Conservation (phyloP, 2,113 vertebrate genomes). For the Columba livia region DNA sequence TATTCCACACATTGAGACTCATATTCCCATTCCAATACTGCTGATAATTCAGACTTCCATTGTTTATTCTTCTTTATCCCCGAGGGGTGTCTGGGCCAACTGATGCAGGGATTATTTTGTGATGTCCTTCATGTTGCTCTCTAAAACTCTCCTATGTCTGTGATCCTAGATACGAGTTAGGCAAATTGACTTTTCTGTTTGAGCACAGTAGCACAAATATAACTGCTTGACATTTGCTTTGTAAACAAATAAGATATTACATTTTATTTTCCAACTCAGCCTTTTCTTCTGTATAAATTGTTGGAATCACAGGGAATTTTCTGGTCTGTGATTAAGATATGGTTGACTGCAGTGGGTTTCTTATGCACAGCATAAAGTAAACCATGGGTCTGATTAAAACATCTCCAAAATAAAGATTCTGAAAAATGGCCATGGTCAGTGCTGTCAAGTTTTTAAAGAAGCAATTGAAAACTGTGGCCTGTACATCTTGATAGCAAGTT, state of each 20-base stretch:
- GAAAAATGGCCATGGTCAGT: not conserved
- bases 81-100: not conserved
- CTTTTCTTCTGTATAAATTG: not conserved
- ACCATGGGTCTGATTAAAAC: not conserved
- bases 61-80: not conserved
- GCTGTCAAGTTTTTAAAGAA: not conserved
- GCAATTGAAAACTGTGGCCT: not conserved
- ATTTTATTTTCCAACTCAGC: not conserved
- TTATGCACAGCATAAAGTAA: not conserved
- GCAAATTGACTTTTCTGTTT: not conserved
- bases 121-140: not conserved
- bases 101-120: not conserved
- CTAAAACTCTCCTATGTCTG: not conserved
- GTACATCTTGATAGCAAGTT: not conserved
- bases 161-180: not conserved
- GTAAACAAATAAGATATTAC: not conserved
- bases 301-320: not conserved
- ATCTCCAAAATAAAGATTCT: not conserved
- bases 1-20: not conserved
- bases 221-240: not conserved
- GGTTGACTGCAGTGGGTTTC: not conserved
- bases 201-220: not conserved
- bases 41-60: not conserved
- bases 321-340: not conserved
- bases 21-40: not conserved